These are phyloP conservation scores for Holotrichia oblita DNA, from an alignment of 1,140 invertebrate genomes.

Conservation along the genomic window DNA sequence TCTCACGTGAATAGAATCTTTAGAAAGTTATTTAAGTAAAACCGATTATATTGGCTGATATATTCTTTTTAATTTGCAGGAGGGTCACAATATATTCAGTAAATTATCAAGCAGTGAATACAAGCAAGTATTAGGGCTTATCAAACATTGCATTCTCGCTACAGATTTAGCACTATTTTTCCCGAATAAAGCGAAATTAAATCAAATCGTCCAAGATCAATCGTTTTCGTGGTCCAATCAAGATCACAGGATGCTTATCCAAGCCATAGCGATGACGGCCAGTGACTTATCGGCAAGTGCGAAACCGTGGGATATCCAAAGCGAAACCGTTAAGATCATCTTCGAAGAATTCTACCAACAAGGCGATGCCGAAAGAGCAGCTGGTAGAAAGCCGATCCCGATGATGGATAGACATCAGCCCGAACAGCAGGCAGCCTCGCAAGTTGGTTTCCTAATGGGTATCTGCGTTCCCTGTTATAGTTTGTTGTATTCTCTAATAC, in stretches of 20 bases:
- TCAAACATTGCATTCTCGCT: conserved; percentile 85
- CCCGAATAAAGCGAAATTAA: conserved; percentile 74
- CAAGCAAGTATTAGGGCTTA: conserved; percentile 77
- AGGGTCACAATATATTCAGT: conserved; percentile 83
- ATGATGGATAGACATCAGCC: conserved; percentile 85
- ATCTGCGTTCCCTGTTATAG: conserved; percentile 87
- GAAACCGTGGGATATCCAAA: conserved; percentile 87
- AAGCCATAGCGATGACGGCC: conserved; percentile 83
- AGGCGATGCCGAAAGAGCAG: conserved; percentile 76
- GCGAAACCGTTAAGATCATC: conserved; percentile 80
- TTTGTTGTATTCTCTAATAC: conserved; percentile 73
- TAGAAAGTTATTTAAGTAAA: too few species aligned
- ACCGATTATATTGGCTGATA: too few species aligned
- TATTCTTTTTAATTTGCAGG: conserved; percentile 66
- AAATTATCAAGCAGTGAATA: conserved; percentile 79
- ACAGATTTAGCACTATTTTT: conserved; percentile 87
- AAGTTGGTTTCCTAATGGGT: conserved; percentile 81
- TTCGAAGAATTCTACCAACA: conserved; percentile 90
- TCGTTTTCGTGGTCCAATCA: conserved; percentile 70
- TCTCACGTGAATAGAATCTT: too few species aligned
- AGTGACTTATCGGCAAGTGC: conserved; percentile 84
- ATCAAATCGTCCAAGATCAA: conserved; percentile 66
- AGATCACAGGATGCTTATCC: conserved; percentile 72
- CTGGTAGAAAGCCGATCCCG: conserved; percentile 75
- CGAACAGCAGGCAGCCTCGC: conserved; percentile 76